Evolutionary conservation across 1,140 invertebrate species (phyloP).

Genomic region (Yoshiicerus persimilis): DNA sequence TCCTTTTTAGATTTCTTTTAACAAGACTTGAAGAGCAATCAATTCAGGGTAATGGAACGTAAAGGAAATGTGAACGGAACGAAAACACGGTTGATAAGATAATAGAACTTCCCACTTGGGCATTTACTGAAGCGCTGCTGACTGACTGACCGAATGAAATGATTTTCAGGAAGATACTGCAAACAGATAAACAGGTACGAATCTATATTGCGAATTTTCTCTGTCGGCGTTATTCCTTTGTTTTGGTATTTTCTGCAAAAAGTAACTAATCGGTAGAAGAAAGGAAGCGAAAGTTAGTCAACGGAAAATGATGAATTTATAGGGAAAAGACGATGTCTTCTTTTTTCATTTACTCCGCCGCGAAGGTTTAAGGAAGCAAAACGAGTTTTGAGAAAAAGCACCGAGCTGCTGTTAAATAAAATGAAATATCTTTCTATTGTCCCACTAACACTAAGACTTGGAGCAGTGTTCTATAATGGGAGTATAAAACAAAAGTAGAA

Average conservation of each 20-base stretch:
- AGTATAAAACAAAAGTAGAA: not conserved
- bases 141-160: not conserved
- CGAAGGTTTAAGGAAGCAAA: no score
- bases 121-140: not conserved
- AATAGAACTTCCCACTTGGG: constrained; percentile 15
- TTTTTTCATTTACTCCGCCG: not conserved
- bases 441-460: no score
- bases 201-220: not conserved
- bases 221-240: not conserved
- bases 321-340: not conserved
- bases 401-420: no score
- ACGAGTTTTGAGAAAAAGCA: no score
- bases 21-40: not conserved
- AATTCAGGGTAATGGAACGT: constrained; percentile 1
- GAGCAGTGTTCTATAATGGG: no score
- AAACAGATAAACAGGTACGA: no score
- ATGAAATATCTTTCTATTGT: no score
- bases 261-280: not conserved
- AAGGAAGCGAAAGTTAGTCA: not conserved
- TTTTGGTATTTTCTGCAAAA: not conserved
- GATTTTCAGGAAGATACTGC: not conserved
- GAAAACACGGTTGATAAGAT: not conserved
- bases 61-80: constrained; percentile 10
- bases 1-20: not conserved
- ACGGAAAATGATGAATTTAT: not conserved